A percentile compares a stretch with the other conserved stretches of the same genome.
These are phyloP conservation scores for Cephus sareptanus DNA, from an alignment of 2,888 invertebrate species.

Conservation along the genomic window DNA sequence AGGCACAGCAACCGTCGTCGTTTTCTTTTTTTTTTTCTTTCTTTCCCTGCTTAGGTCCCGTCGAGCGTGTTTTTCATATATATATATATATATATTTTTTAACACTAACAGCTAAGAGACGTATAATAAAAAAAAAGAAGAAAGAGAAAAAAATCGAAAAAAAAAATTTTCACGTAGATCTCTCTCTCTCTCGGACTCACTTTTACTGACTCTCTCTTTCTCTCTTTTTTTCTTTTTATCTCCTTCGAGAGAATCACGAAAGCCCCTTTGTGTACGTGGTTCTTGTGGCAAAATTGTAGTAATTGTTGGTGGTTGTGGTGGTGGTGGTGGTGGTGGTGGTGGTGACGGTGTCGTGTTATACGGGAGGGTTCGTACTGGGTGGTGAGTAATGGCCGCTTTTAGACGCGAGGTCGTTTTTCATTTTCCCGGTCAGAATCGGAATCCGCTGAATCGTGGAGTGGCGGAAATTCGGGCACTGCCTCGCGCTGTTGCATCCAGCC, in stretches of 20 bases:
- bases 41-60: background rate
- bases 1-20: background rate
- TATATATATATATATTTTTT: background rate
- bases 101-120: background rate
- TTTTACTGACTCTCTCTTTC: conserved; percentile 6
- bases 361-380: background rate
- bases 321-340: background rate
- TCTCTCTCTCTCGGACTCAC: conserved; percentile 16
- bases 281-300: background rate
- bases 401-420: conserved; percentile 62
- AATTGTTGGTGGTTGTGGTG: background rate
- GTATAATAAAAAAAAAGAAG: background rate
- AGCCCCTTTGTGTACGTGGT: background rate
- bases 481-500: conserved; percentile 67
- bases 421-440: conserved; percentile 65
- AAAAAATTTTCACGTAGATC: background rate
- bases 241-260: conserved; percentile 13
- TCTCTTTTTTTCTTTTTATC: conserved; percentile 33
- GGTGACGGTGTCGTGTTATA: background rate
- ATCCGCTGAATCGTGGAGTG: conserved; percentile 63
- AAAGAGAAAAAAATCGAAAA: background rate
- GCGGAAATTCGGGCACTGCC: conserved; percentile 66
- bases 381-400: conserved; percentile 30
- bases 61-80: background rate
- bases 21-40: background rate